Conservation (phyloP, 2,888 invertebrate species). For the Drosophila prolongata region DNA sequence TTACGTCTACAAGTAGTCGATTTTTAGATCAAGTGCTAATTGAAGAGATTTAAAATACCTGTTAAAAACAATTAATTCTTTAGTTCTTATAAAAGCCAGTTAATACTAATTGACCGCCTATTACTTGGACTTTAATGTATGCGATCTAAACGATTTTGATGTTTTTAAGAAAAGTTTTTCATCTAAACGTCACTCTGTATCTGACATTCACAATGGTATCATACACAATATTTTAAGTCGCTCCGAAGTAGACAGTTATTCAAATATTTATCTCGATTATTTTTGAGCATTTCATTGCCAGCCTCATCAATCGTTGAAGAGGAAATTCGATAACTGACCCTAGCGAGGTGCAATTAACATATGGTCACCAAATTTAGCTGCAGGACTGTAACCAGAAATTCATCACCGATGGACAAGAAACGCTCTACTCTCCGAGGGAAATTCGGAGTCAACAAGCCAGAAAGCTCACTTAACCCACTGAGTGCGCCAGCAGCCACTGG, state of each 20-base stretch:
- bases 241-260: neutral
- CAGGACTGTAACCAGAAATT: slow-evolving; percentile 50
- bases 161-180: too few species aligned
- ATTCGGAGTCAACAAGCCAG: slow-evolving; percentile 63
- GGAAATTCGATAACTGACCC: slow-evolving; percentile 11
- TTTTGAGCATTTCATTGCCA: neutral
- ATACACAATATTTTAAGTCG: neutral
- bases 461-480: slow-evolving; percentile 72
- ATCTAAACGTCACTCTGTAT: too few species aligned
- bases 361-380: slow-evolving; percentile 45
- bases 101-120: too few species aligned
- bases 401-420: slow-evolving; percentile 26
- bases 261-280: neutral
- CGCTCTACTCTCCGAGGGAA: slow-evolving; percentile 13
- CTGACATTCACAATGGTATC: too few species aligned
- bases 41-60: too few species aligned
- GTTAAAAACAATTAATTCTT: too few species aligned
- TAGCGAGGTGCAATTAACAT: slow-evolving; percentile 11
- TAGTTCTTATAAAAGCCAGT: too few species aligned
- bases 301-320: slow-evolving; percentile 55
- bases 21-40: too few species aligned
- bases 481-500: slow-evolving; percentile 7
- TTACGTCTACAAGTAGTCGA: too few species aligned
- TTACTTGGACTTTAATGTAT: too few species aligned
- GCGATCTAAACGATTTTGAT: too few species aligned